phyloP scores from a whole-genome alignment of 2,888 invertebrate genomes.

The Chrysotoxum bicinctum region DNA sequence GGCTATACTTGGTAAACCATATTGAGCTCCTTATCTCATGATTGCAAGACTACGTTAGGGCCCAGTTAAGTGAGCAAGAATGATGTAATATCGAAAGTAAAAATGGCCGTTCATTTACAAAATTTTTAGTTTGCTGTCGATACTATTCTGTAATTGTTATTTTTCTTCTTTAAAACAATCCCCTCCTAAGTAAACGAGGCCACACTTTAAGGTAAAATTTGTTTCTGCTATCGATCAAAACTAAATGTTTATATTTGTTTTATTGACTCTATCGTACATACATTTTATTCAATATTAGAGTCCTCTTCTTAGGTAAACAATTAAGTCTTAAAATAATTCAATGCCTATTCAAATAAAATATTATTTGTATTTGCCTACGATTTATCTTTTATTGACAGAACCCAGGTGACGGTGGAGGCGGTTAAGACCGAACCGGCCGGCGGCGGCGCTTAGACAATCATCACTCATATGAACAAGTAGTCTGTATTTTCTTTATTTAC shows the following conservation, averaged over 20 bases:
- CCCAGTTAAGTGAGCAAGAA: too few species aligned
- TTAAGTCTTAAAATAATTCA: background rate
- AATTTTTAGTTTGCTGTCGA: too few species aligned
- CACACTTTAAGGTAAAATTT: too few species aligned
- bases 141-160: too few species aligned
- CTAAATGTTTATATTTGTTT: background rate
- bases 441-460: constrained; percentile 53
- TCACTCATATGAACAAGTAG: constrained; percentile 35
- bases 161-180: too few species aligned
- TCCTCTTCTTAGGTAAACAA: background rate
- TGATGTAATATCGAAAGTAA: too few species aligned
- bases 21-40: too few species aligned
- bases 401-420: constrained; percentile 51
- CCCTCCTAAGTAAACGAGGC: too few species aligned
- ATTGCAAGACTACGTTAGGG: too few species aligned
- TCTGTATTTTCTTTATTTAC: background rate
- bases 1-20: too few species aligned
- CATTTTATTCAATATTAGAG: background rate
- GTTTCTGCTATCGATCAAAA: background rate
- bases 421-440: background rate
- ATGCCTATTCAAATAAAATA: constrained; percentile 5
- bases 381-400: constrained; percentile 41
- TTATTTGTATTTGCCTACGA: constrained; percentile 15
- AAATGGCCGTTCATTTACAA: too few species aligned
- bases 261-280: background rate